Evolutionary conservation across 2,888 invertebrate species (phyloP).

Genomic region (Helicoverpa assulta): DNA sequence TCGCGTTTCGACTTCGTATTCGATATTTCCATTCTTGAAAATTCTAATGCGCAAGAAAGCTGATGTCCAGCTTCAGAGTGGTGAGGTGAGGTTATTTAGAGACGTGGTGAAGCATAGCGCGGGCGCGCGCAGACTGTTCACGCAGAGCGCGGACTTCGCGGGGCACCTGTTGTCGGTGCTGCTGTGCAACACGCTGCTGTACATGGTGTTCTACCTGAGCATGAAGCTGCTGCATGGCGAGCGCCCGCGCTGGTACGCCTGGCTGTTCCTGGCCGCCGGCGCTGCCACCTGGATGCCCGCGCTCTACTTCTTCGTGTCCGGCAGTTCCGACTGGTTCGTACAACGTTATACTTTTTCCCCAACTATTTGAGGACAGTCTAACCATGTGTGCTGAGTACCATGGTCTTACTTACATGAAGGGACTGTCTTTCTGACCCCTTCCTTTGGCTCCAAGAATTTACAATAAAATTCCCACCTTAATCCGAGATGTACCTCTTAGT

Average conservation of each 20-base stretch:
- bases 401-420: no score
- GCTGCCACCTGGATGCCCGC: constrained; percentile 92
- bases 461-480: no score
- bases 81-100: no score
- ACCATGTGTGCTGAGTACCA: neutral
- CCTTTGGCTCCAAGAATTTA: no score
- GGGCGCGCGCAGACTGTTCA: constrained; percentile 82
- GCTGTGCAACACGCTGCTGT: constrained; percentile 95
- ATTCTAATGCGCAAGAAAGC: no score
- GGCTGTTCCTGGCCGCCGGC: constrained; percentile 92
- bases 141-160: constrained; percentile 93
- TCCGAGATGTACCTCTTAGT: no score
- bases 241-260: constrained; percentile 90
- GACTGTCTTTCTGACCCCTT: no score
- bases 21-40: no score
- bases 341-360: constrained; percentile 84
- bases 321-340: constrained; percentile 65
- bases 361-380: neutral
- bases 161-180: constrained; percentile 94
- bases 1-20: no score
- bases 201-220: constrained; percentile 94
- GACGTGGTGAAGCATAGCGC: no score
- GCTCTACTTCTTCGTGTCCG: constrained; percentile 88
- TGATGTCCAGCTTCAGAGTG: no score
- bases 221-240: constrained; percentile 95